phyloP scores from a whole-genome alignment of 1,140 invertebrate species.

The Homalodisca vitripennis region DNA sequence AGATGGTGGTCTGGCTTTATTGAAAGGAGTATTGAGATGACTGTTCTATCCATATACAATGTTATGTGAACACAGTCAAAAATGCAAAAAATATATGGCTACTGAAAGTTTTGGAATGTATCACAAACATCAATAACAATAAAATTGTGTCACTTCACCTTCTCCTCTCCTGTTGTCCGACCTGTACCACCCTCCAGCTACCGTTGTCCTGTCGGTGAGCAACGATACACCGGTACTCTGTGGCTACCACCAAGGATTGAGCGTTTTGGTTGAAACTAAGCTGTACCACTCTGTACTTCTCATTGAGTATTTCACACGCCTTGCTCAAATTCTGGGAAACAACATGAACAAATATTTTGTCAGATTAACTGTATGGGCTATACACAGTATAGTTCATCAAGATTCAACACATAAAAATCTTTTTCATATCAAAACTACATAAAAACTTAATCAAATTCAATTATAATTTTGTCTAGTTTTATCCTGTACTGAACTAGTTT shows the following conservation, averaged over 20 bases:
- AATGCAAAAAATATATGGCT: neutral
- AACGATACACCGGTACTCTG: constrained; percentile 74
- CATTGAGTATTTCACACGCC: constrained; percentile 77
- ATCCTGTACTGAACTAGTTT: too few species aligned
- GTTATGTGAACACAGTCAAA: too few species aligned
- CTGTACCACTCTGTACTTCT: constrained; percentile 81
- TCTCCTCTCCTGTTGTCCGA: constrained; percentile 85
- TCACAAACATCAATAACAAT: too few species aligned
- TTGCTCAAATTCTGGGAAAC: constrained; percentile 74
- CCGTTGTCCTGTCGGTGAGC: constrained; percentile 58
- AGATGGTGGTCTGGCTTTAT: too few species aligned
- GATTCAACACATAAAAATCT: constrained; percentile 22
- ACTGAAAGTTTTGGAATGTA: too few species aligned
- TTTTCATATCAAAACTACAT: neutral
- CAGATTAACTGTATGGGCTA: too few species aligned
- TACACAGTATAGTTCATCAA: too few species aligned
- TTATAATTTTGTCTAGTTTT: neutral
- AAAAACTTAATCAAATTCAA: neutral
- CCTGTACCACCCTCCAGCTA: constrained; percentile 68
- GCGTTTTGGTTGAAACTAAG: constrained; percentile 68
- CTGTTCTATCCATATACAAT: too few species aligned
- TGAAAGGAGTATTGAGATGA: too few species aligned
- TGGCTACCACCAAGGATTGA: constrained; percentile 74
- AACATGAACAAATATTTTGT: constrained; percentile 32
- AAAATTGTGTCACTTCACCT: constrained; percentile 59